A percentile compares a stretch with the other conserved stretches of the same genome.
These are phyloP conservation scores for Sitobion miscanthi DNA, from an alignment of 1,140 invertebrate species.

Conservation along the genomic window DNA sequence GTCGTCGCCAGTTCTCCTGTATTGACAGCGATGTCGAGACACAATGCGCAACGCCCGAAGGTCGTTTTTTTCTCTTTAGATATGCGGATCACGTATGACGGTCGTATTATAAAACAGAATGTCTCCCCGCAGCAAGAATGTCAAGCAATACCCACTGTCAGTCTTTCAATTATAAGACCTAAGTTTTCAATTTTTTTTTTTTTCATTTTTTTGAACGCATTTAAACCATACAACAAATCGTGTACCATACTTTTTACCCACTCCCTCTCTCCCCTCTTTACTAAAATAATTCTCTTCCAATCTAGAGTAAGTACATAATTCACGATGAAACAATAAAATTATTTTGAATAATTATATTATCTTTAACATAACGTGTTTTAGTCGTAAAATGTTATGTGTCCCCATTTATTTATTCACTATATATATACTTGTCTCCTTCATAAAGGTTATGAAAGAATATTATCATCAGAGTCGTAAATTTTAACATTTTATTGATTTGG, in stretches of 20 bases:
- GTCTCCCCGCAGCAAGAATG: slow-evolving; percentile 44
- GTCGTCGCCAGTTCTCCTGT: background rate
- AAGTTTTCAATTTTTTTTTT: slow-evolving; percentile 27
- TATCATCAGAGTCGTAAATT: slow-evolving; percentile 41
- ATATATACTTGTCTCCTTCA: background rate
- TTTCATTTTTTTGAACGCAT: background rate
- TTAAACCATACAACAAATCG: background rate
- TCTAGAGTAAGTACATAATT: background rate
- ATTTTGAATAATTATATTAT: background rate
- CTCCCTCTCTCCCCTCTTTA: background rate
- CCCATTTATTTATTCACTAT: slow-evolving; percentile 23
- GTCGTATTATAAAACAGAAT: slow-evolving; percentile 52
- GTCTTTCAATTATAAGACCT: slow-evolving; percentile 46
- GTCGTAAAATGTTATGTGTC: slow-evolving; percentile 4
- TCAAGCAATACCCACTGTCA: slow-evolving; percentile 5
- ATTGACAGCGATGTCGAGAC: slow-evolving; percentile 22
- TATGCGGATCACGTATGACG: slow-evolving; percentile 47
- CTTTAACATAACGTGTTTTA: slow-evolving; percentile 22
- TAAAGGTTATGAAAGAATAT: slow-evolving; percentile 38
- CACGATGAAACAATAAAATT: background rate
- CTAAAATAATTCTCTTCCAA: background rate
- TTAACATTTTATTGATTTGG: slow-evolving; percentile 48
- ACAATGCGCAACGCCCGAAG: slow-evolving; percentile 52
- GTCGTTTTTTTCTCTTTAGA: slow-evolving; percentile 46
- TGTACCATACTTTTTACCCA: background rate